Evolutionary conservation across 2,113 vertebrate species (phyloP).

Genomic region (Salvator merianae): DNA sequence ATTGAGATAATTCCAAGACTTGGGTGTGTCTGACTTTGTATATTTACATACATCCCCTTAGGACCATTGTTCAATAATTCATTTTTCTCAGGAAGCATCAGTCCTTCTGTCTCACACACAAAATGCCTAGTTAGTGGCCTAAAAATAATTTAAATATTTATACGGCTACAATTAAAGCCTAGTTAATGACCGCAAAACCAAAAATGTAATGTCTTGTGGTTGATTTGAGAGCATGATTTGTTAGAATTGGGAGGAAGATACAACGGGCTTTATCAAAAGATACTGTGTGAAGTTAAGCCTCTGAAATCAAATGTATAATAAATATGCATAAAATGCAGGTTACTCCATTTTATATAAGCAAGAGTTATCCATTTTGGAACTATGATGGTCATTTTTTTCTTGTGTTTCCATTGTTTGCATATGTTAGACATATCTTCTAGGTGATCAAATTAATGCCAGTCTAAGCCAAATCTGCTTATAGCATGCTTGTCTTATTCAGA

Average conservation of each 20-base stretch:
- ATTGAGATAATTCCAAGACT: constrained; percentile 8
- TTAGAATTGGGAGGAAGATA: too few species aligned
- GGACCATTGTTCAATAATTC: neutral
- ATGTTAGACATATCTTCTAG: too few species aligned
- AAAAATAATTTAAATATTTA: neutral
- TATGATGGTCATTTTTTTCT: neutral
- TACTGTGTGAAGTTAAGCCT: neutral
- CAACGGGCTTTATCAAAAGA: neutral
- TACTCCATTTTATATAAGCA: neutral
- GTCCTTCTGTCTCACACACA: neutral
- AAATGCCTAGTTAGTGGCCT: neutral
- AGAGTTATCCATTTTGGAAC: neutral
- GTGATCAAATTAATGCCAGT: too few species aligned
- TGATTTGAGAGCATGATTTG: neutral
- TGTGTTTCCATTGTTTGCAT: too few species aligned
- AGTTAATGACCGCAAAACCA: neutral
- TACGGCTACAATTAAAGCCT: neutral
- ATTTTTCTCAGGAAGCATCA: neutral
- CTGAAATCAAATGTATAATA: too few species aligned
- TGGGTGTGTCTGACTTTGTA: constrained; percentile 35
- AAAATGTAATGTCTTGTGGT: neutral
- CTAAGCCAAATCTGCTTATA: too few species aligned
- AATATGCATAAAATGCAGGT: too few species aligned
- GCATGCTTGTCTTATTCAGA: too few species aligned
- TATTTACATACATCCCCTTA: constrained; percentile 2